phyloP scores from a whole-genome alignment of 2,113 vertebrate genomes.

The Rhinoptilus africanus region DNA sequence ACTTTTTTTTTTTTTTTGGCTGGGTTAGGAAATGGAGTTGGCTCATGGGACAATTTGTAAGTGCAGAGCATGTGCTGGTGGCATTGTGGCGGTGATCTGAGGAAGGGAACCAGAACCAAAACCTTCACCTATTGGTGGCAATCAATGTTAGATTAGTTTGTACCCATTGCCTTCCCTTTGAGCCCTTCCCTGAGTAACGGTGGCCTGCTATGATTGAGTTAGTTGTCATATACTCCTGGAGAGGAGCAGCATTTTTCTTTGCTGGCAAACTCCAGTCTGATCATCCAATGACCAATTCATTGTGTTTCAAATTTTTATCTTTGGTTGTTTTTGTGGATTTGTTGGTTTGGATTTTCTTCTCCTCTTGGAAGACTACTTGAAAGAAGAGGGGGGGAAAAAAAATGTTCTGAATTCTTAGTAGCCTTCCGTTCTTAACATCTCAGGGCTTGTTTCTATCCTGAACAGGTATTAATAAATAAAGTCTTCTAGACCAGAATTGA shows the following conservation, averaged over 20 bases:
- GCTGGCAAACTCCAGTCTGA: not conserved
- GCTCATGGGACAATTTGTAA: not conserved
- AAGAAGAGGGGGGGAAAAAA: not conserved
- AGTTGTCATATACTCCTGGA: not conserved
- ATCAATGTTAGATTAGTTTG: not conserved
- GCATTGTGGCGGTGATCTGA: not conserved
- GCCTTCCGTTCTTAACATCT: not conserved
- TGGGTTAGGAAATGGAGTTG: not conserved
- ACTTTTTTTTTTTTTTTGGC: not conserved
- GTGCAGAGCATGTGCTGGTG: not conserved
- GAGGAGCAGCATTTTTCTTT: not conserved
- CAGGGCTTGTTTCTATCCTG: not conserved
- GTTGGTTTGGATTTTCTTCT: not conserved
- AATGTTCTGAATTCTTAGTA: not conserved
- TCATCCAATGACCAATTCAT: not conserved
- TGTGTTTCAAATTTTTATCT: not conserved
- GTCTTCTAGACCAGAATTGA: not conserved
- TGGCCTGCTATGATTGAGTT: not conserved
- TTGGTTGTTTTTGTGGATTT: not conserved
- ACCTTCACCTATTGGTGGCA: not conserved
- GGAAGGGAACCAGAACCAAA: not conserved
- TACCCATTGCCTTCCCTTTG: not conserved
- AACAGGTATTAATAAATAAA: not conserved
- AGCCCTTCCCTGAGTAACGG: not conserved
- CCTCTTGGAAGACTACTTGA: not conserved